These are phyloP conservation scores for Crenichthys baileyi DNA, from an alignment of 2,797 vertebrate genomes.

Conservation along the genomic window DNA sequence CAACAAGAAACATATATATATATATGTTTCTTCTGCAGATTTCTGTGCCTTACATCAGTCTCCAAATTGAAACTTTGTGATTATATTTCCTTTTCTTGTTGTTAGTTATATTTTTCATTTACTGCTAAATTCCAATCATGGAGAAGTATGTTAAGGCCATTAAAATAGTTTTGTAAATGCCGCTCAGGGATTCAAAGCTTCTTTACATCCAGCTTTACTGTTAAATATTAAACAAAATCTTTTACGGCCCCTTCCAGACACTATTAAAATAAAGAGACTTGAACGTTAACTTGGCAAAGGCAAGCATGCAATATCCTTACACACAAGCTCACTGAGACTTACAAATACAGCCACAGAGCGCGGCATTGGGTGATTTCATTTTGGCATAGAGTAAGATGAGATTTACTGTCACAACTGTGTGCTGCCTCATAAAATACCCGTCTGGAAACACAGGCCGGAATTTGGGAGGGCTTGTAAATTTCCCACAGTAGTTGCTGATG, in stretches of 20 bases:
- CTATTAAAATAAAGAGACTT: slow-evolving; percentile 79
- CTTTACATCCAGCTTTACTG: slow-evolving; percentile 67
- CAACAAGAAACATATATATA: neutral
- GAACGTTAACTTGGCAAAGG: slow-evolving; percentile 72
- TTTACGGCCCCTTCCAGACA: slow-evolving; percentile 78
- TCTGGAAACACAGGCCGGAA: slow-evolving; percentile 82
- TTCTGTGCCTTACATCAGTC: slow-evolving; percentile 5
- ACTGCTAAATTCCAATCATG: slow-evolving; percentile 65
- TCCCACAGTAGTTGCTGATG: slow-evolving; percentile 86
- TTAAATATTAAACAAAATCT: slow-evolving; percentile 73
- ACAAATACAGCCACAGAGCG: slow-evolving; percentile 63
- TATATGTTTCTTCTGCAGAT: neutral
- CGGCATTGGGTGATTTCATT: slow-evolving; percentile 70
- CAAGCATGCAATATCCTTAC: slow-evolving; percentile 51
- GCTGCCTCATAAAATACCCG: slow-evolving; percentile 89
- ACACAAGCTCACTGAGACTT: slow-evolving; percentile 61
- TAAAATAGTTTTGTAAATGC: slow-evolving; percentile 69
- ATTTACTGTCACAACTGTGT: slow-evolving; percentile 85
- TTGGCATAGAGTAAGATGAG: slow-evolving; percentile 72
- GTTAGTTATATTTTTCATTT: slow-evolving; percentile 41
- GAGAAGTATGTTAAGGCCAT: slow-evolving; percentile 58
- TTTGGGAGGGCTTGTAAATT: slow-evolving; percentile 87
- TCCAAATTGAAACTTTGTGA: slow-evolving; percentile 21
- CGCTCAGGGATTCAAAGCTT: slow-evolving; percentile 69
- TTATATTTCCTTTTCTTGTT: slow-evolving; percentile 18